These are phyloP conservation scores for Hemiscyllium ocellatum DNA, from an alignment of 2,113 vertebrate genomes.

Conservation along the genomic window DNA sequence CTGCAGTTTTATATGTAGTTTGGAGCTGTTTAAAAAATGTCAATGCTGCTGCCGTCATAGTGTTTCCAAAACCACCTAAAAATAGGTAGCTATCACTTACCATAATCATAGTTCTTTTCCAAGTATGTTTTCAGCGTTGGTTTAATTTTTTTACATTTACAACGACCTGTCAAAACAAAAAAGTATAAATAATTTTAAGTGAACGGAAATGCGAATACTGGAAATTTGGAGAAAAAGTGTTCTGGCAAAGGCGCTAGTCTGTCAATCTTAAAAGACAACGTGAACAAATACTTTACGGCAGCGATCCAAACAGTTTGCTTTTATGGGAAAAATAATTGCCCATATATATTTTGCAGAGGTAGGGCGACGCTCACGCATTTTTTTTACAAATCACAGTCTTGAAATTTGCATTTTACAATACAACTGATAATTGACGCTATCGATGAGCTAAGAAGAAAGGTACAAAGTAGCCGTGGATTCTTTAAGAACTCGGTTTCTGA, in stretches of 20 bases:
- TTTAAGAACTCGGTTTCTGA: too few species aligned
- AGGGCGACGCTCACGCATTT: too few species aligned
- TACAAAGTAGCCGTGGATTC: background rate
- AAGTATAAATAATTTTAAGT: background rate
- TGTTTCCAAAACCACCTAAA: background rate
- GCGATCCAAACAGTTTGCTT: background rate
- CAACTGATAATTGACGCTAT: background rate
- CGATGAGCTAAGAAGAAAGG: background rate
- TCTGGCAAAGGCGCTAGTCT: background rate
- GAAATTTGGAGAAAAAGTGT: background rate
- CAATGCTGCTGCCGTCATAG: background rate
- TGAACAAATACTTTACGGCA: background rate
- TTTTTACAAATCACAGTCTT: background rate
- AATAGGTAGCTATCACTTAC: slow-evolving; percentile 52
- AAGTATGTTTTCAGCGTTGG: slow-evolving; percentile 64
- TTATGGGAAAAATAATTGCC: background rate
- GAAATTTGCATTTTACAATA: background rate
- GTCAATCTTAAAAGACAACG: background rate
- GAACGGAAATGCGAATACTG: background rate
- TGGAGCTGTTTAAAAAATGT: background rate
- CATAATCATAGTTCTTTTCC: slow-evolving; percentile 71
- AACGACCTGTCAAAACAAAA: slow-evolving; percentile 53
- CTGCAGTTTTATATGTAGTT: background rate
- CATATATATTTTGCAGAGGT: background rate
- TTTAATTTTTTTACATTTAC: slow-evolving; percentile 69